A percentile compares a stretch with the other conserved stretches of the same genome.
Evolutionary conservation across 1,140 invertebrate species (phyloP).

Genomic region (Scaptodrosophila lebanonensis): DNA sequence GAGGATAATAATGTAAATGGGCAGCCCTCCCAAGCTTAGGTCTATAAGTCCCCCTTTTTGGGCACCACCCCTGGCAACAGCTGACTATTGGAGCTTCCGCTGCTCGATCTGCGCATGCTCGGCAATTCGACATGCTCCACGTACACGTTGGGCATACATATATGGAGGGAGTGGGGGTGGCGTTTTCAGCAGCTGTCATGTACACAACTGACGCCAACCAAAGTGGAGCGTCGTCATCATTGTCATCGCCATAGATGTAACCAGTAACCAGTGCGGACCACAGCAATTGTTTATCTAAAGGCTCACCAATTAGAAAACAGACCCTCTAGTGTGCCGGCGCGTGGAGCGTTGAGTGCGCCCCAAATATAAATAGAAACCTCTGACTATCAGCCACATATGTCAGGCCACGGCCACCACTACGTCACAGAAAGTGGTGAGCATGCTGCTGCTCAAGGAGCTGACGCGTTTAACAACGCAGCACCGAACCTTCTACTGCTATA

Average conservation of each 20-base stretch:
- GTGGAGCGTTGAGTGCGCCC: background rate
- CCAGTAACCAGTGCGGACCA: too few relatives aligned
- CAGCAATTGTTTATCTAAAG: too few relatives aligned
- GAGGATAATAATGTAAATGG: too few relatives aligned
- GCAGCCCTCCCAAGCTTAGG: too few relatives aligned
- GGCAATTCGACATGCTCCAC: constrained; percentile 44
- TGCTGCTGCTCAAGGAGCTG: constrained; percentile 79
- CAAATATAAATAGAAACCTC: too few relatives aligned
- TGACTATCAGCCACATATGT: background rate
- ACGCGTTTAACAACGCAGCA: constrained; percentile 85
- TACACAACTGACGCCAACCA: background rate
- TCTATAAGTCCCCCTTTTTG: too few relatives aligned
- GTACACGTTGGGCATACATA: constrained; percentile 49
- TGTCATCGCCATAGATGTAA: too few relatives aligned
- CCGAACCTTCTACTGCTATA: constrained; percentile 86
- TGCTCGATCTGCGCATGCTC: constrained; percentile 48
- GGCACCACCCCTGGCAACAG: constrained; percentile 25
- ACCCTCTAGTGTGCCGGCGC: constrained; percentile 48
- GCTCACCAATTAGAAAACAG: background rate
- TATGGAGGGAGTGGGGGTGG: too few relatives aligned
- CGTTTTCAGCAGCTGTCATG: constrained; percentile 2
- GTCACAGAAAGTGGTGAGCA: background rate
- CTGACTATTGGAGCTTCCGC: constrained; percentile 24
- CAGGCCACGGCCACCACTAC: background rate
- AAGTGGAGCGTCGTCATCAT: background rate